Percentiles rank a stretch among this genome's conserved stretches.
Evolutionary conservation across 1,140 invertebrate species (phyloP).

Genomic region (Frieseomelitta varia): DNA sequence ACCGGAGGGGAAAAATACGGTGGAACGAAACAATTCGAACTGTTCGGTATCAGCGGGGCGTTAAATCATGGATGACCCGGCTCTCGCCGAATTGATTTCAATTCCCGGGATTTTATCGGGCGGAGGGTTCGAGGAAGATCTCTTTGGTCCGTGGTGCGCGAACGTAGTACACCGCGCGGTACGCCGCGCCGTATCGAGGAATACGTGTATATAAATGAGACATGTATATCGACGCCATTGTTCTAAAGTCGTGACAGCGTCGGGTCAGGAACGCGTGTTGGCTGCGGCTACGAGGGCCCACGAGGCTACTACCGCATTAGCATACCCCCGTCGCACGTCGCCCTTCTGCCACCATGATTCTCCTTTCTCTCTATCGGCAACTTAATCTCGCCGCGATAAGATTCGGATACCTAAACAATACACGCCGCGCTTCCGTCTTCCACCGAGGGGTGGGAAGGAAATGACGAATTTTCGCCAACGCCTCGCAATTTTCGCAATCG

Average conservation of each 20-base stretch:
- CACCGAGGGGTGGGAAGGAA: background rate
- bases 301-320: slow-evolving; percentile 68
- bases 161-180: slow-evolving; percentile 26
- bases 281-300: slow-evolving; percentile 51
- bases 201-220: slow-evolving; percentile 78
- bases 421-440: slow-evolving; percentile 7
- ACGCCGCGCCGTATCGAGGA: slow-evolving; percentile 63
- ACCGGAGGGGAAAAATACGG: slow-evolving; percentile 12
- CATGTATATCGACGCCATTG: slow-evolving; percentile 79
- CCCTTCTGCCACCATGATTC: slow-evolving; percentile 47
- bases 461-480: slow-evolving; percentile 5
- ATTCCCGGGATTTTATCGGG: slow-evolving; percentile 67
- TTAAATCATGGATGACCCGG: slow-evolving; percentile 57
- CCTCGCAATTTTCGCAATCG: background rate
- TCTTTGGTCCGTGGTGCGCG: slow-evolving; percentile 29
- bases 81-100: slow-evolving; percentile 66
- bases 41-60: slow-evolving; percentile 48
- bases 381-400: slow-evolving; percentile 67
- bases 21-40: slow-evolving; percentile 47
- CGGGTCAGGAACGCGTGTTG: slow-evolving; percentile 76
- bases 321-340: slow-evolving; percentile 67
- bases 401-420: slow-evolving; percentile 38
- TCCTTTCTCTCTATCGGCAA: slow-evolving; percentile 69
- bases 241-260: slow-evolving; percentile 76
- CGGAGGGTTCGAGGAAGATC: slow-evolving; percentile 40